Conservation (phyloP, 2,797 vertebrate genomes). For the Masticophis lateralis region DNA sequence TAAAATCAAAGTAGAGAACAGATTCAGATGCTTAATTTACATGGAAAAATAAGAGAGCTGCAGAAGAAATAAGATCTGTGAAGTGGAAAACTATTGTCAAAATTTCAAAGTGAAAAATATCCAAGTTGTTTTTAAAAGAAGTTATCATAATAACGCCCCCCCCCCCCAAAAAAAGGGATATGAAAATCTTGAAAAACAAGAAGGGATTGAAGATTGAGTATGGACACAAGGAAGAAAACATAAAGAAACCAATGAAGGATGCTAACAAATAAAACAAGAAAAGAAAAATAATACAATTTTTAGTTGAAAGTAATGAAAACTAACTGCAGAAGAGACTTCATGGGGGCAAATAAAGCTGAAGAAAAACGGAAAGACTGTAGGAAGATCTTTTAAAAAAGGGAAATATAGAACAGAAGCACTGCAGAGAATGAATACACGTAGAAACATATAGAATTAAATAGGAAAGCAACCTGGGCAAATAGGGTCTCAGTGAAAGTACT, state of each 20-base stretch:
- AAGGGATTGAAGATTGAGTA: neutral
- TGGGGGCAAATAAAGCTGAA: neutral
- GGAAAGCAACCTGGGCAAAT: neutral
- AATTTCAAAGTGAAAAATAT: neutral
- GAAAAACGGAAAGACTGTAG: neutral
- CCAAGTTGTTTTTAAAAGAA: neutral
- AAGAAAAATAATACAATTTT: neutral
- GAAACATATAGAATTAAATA: neutral
- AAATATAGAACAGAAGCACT: neutral
- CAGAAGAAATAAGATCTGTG: neutral
- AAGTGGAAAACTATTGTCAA: neutral
- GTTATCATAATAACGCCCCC: neutral
- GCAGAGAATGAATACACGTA: neutral
- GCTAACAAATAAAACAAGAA: neutral
- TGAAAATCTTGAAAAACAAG: neutral
- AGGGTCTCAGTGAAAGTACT: neutral
- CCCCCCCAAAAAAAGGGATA: neutral
- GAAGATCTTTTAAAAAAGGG: neutral
- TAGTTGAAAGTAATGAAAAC: neutral
- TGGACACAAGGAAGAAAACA: neutral
- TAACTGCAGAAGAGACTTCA: neutral
- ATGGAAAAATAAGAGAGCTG: neutral
- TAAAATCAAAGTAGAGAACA: neutral
- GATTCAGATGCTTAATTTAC: neutral
- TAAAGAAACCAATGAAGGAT: neutral